phyloP scores from a whole-genome alignment of 2,113 vertebrate species.

The Tamias sibiricus region DNA sequence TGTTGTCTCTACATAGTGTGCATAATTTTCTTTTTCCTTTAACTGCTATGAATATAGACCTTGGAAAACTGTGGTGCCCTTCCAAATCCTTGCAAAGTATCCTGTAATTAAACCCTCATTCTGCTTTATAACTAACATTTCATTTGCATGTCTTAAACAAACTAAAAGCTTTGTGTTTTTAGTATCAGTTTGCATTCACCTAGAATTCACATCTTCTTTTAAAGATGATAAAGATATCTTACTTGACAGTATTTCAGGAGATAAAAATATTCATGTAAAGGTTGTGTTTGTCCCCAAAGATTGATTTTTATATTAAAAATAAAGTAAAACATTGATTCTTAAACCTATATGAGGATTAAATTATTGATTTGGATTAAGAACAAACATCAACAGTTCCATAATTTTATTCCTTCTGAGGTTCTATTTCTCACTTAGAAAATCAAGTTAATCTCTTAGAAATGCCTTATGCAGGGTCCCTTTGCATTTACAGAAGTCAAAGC shows the following conservation, averaged over 20 bases:
- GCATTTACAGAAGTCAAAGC: constrained; percentile 73
- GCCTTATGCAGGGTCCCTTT: constrained; percentile 44
- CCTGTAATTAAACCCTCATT: background rate
- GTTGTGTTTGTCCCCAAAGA: constrained; percentile 75
- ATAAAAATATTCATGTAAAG: constrained; percentile 72
- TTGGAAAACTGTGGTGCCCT: background rate
- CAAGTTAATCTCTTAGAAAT: constrained; percentile 77
- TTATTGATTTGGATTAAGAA: constrained; percentile 66
- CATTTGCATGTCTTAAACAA: constrained; percentile 74
- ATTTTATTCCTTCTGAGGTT: constrained; percentile 65
- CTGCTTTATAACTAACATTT: background rate
- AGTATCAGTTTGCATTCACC: constrained; percentile 80
- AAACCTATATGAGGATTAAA: constrained; percentile 14
- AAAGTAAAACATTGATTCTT: constrained; percentile 64
- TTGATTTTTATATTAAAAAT: constrained; percentile 62
- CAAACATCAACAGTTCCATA: constrained; percentile 55
- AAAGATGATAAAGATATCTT: constrained; percentile 82
- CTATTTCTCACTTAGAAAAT: constrained; percentile 70
- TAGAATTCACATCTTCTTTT: constrained; percentile 79
- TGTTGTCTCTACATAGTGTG: background rate
- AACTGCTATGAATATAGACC: background rate
- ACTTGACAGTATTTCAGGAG: constrained; percentile 79
- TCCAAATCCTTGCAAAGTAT: background rate
- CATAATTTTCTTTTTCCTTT: constrained; percentile 17
- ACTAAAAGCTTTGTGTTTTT: constrained; percentile 71